Evolutionary conservation across 2,888 invertebrate genomes (phyloP), one percentile per base, ranked within the genome.

Genomic region (Cremastinae sp.): DNA sequence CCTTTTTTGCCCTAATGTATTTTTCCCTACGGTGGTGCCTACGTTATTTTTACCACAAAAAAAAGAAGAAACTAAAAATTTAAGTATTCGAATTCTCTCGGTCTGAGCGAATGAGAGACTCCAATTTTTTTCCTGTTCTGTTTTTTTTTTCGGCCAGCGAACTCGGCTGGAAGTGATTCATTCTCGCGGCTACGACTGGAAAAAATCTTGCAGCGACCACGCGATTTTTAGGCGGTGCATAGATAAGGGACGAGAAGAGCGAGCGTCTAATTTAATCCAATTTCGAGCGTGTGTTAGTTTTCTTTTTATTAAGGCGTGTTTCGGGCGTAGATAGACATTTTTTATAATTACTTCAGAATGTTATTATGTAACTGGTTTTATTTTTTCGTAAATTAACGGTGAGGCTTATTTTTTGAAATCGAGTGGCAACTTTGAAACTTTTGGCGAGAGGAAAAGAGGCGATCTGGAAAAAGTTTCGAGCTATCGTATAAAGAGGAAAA

Each of bases 251-350:
- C 12, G 47, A 68, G 68, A 78, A 73, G 59, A 53, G 1, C 43
- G 38, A 45, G n/a, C 43, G 43, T 66, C 71, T 49, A 38, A 76
- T 66, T 72, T 76, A 74, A 79, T 74, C 53, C 49, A 51, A 49
- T 64, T 61, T 22, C 49, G 41, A 45, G 58, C 12, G 53, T n/a
- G 36, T 36, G 14, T 36, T 10, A 43, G 36, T 22, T 28, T 62
- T 47, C 14, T 38, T 10, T 53, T 64, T 64, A 76, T 73, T 68
- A 69, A 12, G 64, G 9, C 58, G 41, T 49, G 38, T 53, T 28
- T 28, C 28, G 28, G 28, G 28, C 28, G 28, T 28, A 28, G 28
- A 28, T 28, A 5, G 5, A 28, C 28, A 28, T 5, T 28, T 5
- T 28, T 28, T 2, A 28, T 28, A 28, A 28, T 28, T 28, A 28